Base-by-base conservation (phyloP, 2,113 vertebrate genomes). In the Empidonax alnorum region DNA sequence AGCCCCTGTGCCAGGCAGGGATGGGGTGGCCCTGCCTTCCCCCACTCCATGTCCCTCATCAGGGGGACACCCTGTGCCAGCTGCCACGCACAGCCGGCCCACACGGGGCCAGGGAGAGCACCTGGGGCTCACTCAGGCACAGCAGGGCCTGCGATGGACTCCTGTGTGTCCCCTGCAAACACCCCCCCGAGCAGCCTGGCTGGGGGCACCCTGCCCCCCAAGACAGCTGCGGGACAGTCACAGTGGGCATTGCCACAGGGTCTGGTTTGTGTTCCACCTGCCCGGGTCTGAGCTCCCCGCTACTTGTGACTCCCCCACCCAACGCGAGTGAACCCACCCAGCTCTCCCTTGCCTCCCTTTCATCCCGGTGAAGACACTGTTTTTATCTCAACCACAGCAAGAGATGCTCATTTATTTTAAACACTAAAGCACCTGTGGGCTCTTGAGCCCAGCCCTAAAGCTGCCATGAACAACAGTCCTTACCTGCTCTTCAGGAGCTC, bases 11-110 rank as follows among this genome's bases (percentile, higher is more conserved):
- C 49, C 49, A 50, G 49, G 8, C 25, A 42, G 55, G 44, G 14
- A 28, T n/a, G 30, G 30, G 61, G 24, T 22, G 53, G 6, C 53
- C 53, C 53, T 68, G 68, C 21, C 39, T 27, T 17, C 22, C 39
- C 50, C 44, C 3, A 1, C 28, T 55, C 50, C 23, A 0, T 20
- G 17, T 15, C 24, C 4, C 31, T 52, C 46, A 2, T 8, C 1
- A 1, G 47, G 35, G 35, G 5, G 2, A 9, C 3, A 19, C 30
- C 19, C 19, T 0, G 2, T 30, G 65, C 72, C 46, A 39, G 39
- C 41, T 10, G 25, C 35, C 42, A 7, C 21, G 4, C 1, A 31
- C 3, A 2, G 12, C 42, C 47, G 4, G 55, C 49, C 5, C 0
- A 4, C 0, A 1, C 25, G 11, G 15, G 31, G 42, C 49, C 31